Evolutionary conservation across 2,113 vertebrate species (phyloP).

Genomic region (Sceloporus undulatus): DNA sequence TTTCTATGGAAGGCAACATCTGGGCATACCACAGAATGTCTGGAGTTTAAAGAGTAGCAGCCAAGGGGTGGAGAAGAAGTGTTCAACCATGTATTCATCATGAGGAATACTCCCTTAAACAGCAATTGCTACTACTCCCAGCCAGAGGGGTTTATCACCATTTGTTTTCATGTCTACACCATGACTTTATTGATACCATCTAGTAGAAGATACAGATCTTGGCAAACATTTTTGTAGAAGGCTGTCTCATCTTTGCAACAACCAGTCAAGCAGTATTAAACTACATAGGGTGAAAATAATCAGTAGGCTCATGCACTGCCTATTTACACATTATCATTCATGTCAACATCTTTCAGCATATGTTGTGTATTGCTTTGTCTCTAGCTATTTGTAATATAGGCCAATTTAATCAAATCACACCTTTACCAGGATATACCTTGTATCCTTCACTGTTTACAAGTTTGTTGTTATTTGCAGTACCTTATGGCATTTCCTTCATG

Average conservation of each 20-base stretch:
- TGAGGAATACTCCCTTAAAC: not conserved
- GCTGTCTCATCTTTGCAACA: not conserved
- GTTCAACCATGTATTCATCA: not conserved
- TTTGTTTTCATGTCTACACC: not conserved
- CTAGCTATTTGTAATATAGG: not conserved
- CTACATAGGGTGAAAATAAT: not conserved
- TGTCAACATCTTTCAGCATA: not conserved
- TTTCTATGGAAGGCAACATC: not conserved
- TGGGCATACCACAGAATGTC: not conserved
- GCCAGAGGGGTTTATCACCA: not conserved
- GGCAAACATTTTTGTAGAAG: not conserved
- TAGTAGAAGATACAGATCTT: conserved; percentile 24
- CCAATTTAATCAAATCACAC: not conserved
- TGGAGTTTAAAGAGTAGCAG: not conserved
- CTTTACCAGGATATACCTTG: not conserved
- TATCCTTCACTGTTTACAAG: not conserved
- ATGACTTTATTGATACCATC: not conserved
- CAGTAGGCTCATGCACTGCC: not conserved
- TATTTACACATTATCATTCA: not conserved
- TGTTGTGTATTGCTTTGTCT: not conserved
- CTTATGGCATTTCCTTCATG: not conserved
- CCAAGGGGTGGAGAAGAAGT: not conserved
- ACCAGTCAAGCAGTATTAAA: not conserved
- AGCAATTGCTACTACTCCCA: conserved; percentile 17
- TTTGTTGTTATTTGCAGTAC: not conserved